Conservation (phyloP, 2,888 invertebrate genomes). For the Cartodere bifasciata region DNA sequence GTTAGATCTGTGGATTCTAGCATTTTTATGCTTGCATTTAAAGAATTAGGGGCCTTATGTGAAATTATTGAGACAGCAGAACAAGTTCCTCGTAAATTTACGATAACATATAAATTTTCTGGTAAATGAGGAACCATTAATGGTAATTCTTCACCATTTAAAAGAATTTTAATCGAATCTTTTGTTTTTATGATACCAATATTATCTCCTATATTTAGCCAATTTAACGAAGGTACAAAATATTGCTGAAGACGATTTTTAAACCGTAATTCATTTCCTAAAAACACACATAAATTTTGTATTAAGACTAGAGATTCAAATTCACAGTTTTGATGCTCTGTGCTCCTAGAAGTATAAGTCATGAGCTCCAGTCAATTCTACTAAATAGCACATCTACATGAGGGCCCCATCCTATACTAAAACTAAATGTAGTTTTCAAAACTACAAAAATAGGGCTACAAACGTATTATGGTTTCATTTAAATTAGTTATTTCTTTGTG, state of each 20-base stretch:
- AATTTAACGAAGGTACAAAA: constrained; percentile 62
- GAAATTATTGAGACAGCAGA: constrained; percentile 64
- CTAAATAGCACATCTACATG: no score
- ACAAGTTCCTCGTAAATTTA: constrained; percentile 71
- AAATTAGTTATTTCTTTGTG: no score
- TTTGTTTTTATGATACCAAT: constrained; percentile 61
- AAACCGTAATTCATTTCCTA: constrained; percentile 56
- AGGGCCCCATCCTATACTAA: no score
- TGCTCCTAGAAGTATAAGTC: no score
- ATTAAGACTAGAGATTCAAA: no score
- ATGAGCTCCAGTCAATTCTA: no score
- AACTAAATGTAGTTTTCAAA: no score
- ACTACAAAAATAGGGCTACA: no score
- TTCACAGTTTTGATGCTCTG: no score
- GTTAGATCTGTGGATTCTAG: constrained; percentile 51
- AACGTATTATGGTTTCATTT: no score
- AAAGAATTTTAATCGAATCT: constrained; percentile 59
- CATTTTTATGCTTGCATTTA: constrained; percentile 34
- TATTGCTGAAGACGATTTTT: constrained; percentile 53
- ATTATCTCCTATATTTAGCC: constrained; percentile 68
- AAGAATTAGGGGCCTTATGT: constrained; percentile 40
- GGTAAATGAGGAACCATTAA: constrained; percentile 25
- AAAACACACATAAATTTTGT: constrained; percentile 12
- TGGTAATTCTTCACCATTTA: constrained; percentile 67
- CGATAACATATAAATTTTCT: constrained; percentile 63